Evolutionary conservation across 1,140 invertebrate species (phyloP), one percentile per base, ranked within the genome.

Genomic region (Papilio aristodemus): DNA sequence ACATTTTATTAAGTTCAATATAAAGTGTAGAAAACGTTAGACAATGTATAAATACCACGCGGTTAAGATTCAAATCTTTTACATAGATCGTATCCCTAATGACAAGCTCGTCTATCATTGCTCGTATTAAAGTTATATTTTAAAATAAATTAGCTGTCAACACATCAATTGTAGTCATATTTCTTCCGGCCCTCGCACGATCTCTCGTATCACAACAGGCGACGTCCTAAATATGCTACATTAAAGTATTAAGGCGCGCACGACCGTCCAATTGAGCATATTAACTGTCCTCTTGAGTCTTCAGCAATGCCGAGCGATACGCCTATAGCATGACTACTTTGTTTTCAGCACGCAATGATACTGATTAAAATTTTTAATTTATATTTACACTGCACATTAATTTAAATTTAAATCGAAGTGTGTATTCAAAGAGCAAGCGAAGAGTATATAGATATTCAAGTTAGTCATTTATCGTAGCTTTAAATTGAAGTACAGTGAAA

Each of bases 261-360:
- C 74, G 73, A 75, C 79, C 58, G 69, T 50, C 70, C 84, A 86
- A 86, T 86, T 86, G 82, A 86, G 84, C 79, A 71, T 73, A 86
- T 84, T 86, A 86, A 84, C 70, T 71, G 54, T 71, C 72, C 71
- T 75, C 70, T 63, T 74, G 70, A 75, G 71, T 73, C 73, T 71
- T 66, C n/a, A 36, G 38, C 22, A 36, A 68, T n/a, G 41, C 38
- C 27, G n/a, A 62, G 32, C 17, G 59, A 32, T 32, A 62, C 17
- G 32, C 7, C 7, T 54, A 36, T 73, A 57, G 71, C 50, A 10
- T 41, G 41, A 57, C 58, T 22, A 39, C 62, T 60, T 63, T 43
- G 57, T 67, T 70, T 69, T 22, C 25, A 67, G n/a, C 43, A 36
- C 27, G n/a, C 43, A 5, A 54, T 54, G 59, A n/a, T n/a, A n/a